These are phyloP conservation scores for Chirona hameri DNA, from an alignment of 2,888 invertebrate genomes.

Conservation along the genomic window DNA sequence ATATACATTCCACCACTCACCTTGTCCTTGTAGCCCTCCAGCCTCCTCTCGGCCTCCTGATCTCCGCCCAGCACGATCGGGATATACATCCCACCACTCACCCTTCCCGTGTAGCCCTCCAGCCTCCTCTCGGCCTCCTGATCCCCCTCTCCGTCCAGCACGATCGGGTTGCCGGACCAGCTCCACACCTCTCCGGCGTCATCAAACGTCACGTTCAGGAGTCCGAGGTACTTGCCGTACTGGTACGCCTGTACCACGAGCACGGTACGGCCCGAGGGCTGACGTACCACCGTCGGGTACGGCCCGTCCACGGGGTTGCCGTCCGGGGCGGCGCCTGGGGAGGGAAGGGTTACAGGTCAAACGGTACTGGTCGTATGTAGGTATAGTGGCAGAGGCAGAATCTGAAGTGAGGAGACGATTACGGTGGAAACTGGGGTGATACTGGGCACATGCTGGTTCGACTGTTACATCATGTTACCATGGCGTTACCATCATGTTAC, in stretches of 20 bases:
- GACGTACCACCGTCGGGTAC: background rate
- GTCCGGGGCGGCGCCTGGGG: background rate
- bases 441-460: background rate
- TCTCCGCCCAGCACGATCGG: too few species aligned
- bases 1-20: too few species aligned
- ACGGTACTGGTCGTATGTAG: background rate
- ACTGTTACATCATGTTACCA: too few species aligned
- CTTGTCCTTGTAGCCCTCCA: too few species aligned
- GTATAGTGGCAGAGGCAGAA: too few species aligned
- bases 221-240: background rate
- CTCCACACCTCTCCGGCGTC: background rate
- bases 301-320: background rate
- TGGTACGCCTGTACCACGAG: constrained; percentile 1
- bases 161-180: background rate
- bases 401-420: too few species aligned
- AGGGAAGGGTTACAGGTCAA: background rate
- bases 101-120: background rate
- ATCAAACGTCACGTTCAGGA: background rate
- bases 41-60: too few species aligned
- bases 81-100: too few species aligned
- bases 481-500: too few species aligned
- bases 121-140: too few species aligned
- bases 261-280: background rate
- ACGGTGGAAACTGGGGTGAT: background rate
- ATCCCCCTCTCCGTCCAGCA: background rate